A percentile compares a stretch with the other conserved stretches of the same genome.
Conservation (phyloP, 2,797 vertebrate species). For the Eremophila alpestris region DNA sequence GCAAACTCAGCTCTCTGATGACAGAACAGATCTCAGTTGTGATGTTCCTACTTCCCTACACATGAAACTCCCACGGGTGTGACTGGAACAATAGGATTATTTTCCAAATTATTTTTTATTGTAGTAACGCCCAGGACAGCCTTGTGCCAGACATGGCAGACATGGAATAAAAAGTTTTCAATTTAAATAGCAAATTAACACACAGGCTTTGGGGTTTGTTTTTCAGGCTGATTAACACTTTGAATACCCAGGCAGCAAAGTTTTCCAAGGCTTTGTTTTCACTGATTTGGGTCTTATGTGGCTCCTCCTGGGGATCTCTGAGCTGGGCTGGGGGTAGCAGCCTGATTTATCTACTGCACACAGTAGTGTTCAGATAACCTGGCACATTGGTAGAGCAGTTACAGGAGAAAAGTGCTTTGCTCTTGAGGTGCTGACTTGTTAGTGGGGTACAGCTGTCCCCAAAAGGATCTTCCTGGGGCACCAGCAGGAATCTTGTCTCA, state of each 20-base stretch:
- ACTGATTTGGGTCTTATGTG: not conserved
- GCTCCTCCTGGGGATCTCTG: not conserved
- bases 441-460: not conserved
- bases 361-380: not conserved
- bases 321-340: not conserved
- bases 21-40: slow-evolving; percentile 13
- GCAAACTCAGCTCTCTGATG: slow-evolving; percentile 5
- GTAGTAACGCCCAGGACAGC: slow-evolving; percentile 35
- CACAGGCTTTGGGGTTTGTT: slow-evolving; percentile 28
- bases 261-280: not conserved
- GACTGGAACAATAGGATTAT: slow-evolving; percentile 62
- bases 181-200: slow-evolving; percentile 60
- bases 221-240: slow-evolving; percentile 32
- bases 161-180: slow-evolving; percentile 37
- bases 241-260: not conserved
- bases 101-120: slow-evolving; percentile 64
- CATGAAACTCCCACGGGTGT: slow-evolving; percentile 58
- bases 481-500: not conserved
- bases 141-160: slow-evolving; percentile 47
- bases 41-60: slow-evolving; percentile 56
- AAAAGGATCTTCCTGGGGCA: not conserved
- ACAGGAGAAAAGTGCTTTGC: not conserved
- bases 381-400: not conserved
- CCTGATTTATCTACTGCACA: not conserved
- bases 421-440: not conserved